Conservation (phyloP, 2,113 vertebrate genomes). For the Arizona elegans region DNA sequence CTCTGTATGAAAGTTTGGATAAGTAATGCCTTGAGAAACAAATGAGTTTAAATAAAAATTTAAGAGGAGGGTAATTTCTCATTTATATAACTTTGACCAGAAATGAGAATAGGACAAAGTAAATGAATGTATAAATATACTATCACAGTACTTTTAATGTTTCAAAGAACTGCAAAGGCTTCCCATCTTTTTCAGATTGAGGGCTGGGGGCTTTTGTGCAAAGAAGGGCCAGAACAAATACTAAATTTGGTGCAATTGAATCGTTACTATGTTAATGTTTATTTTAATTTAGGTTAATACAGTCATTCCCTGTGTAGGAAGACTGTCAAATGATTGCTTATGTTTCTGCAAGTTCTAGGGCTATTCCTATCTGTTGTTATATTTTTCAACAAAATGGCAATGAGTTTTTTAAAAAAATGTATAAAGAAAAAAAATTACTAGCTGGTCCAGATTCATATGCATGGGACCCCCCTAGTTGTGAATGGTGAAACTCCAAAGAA, state of each 20-base stretch:
- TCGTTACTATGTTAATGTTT: background rate
- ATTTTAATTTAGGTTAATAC: background rate
- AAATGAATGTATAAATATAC: background rate
- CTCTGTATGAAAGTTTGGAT: background rate
- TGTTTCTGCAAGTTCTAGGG: background rate
- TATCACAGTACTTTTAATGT: background rate
- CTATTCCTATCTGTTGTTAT: background rate
- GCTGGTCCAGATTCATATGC: slow-evolving; percentile 12
- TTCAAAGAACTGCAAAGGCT: background rate
- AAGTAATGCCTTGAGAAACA: background rate
- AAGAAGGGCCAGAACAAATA: background rate
- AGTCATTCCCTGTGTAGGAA: background rate
- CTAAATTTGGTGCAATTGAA: background rate
- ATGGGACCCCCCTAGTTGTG: background rate
- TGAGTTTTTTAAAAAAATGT: background rate
- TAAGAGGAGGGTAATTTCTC: background rate
- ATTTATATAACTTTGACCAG: background rate
- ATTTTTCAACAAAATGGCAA: background rate
- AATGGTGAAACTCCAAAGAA: slow-evolving; percentile 37
- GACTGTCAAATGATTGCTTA: background rate
- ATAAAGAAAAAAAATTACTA: background rate
- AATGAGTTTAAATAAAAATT: background rate
- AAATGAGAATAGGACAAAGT: background rate
- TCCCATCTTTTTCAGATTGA: background rate
- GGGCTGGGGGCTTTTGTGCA: background rate